phyloP scores from a whole-genome alignment of 1,140 invertebrate genomes.

The Drosophila ananassae region DNA sequence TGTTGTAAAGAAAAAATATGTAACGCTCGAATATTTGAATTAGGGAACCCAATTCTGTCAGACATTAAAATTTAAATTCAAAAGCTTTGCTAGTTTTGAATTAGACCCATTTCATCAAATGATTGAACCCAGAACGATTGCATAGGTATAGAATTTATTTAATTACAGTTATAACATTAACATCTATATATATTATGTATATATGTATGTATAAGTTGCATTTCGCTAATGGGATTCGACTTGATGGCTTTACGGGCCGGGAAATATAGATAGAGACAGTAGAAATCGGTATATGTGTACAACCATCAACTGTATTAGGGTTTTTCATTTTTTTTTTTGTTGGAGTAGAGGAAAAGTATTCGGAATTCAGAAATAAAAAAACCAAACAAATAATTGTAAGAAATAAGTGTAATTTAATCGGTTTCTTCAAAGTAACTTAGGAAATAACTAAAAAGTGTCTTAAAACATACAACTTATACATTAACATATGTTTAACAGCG shows the following conservation, averaged over 20 bases:
- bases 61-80: too few species aligned
- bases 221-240: conserved; percentile 65
- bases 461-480: conserved; percentile 69
- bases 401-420: conserved; percentile 80
- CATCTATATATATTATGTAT: conserved; percentile 80
- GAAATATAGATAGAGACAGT: conserved; percentile 40
- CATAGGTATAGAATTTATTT: conserved; percentile 82
- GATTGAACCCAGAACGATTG: conserved; percentile 6
- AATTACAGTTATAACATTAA: conserved; percentile 81
- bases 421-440: conserved; percentile 78
- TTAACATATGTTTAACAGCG: conserved; percentile 68
- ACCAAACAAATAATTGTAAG: conserved; percentile 46
- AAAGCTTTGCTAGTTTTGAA: too few species aligned
- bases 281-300: conserved; percentile 31
- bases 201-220: conserved; percentile 74
- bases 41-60: too few species aligned
- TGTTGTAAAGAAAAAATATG: too few species aligned
- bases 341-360: conserved; percentile 17
- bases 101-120: too few species aligned
- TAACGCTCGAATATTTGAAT: too few species aligned
- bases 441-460: conserved; percentile 81
- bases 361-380: conserved; percentile 19
- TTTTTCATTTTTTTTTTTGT: background rate
- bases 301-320: conserved; percentile 32
- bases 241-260: conserved; percentile 26